Conservation (phyloP, 2,888 invertebrate genomes). For the Spilarctia lutea region DNA sequence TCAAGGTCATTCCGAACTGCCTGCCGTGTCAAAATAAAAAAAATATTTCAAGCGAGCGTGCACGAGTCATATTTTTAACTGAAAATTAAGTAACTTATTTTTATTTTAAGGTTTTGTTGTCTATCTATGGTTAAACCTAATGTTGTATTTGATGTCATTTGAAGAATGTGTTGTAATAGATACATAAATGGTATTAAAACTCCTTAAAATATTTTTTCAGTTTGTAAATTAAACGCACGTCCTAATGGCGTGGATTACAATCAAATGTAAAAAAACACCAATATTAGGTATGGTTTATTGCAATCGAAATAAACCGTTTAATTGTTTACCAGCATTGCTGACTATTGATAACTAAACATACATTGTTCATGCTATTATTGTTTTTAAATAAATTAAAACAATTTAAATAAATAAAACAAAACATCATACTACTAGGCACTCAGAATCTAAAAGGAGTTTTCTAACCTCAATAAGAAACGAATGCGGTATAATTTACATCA, state of each 20-base stretch:
- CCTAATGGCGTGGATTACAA: too few relatives aligned
- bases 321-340: too few relatives aligned
- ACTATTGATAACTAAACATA: too few relatives aligned
- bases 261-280: too few relatives aligned
- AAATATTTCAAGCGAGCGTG: too few relatives aligned
- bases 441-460: slow-evolving; percentile 52
- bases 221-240: too few relatives aligned
- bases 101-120: background rate
- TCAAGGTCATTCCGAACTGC: background rate
- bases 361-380: background rate
- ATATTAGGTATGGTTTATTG: too few relatives aligned
- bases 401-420: slow-evolving; percentile 58
- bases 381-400: slow-evolving; percentile 6
- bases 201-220: too few relatives aligned
- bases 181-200: too few relatives aligned
- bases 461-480: slow-evolving; percentile 58
- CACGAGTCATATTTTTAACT: background rate
- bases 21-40: too few relatives aligned
- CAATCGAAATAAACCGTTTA: too few relatives aligned
- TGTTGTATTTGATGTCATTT: background rate
- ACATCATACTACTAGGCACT: slow-evolving; percentile 53
- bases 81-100: background rate
- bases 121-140: too few relatives aligned
- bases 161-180: background rate
- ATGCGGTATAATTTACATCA: background rate